Percentiles rank a stretch among this genome's conserved stretches.
These are phyloP conservation scores for Bos indicus DNA, from an alignment of 2,113 vertebrate genomes.

Conservation along the genomic window DNA sequence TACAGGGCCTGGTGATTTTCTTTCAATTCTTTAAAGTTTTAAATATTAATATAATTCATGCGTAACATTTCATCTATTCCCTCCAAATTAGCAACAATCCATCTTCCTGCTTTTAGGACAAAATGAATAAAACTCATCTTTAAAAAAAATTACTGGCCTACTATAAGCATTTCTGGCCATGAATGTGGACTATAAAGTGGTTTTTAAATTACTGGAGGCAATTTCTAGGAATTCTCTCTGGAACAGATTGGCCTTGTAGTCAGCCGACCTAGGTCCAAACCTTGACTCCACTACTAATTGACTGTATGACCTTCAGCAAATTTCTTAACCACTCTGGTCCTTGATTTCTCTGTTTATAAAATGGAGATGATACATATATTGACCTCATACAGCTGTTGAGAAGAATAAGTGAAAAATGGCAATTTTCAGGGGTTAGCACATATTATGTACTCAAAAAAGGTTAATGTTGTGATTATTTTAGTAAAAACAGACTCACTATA, in stretches of 20 bases:
- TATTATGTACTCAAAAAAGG: not conserved
- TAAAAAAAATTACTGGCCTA: not conserved
- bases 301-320: not conserved
- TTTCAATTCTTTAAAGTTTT: not conserved
- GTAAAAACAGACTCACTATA: not conserved
- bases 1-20: not conserved
- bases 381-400: not conserved
- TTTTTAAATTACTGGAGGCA: not conserved
- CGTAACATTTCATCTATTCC: not conserved
- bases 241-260: not conserved
- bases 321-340: not conserved
- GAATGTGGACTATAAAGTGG: not conserved
- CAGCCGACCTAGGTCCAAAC: not conserved
- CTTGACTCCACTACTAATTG: not conserved
- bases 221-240: not conserved
- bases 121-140: not conserved
- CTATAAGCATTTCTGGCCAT: not conserved
- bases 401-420: not conserved
- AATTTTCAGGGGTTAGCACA: not conserved
- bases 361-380: not conserved
- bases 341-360: not conserved
- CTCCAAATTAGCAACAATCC: not conserved
- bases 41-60: not conserved
- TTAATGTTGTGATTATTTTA: not conserved
- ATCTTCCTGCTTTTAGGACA: not conserved